These are phyloP conservation scores for Cryptoblepharus egeriae DNA, from an alignment of 2,797 vertebrate species.

Conservation along the genomic window DNA sequence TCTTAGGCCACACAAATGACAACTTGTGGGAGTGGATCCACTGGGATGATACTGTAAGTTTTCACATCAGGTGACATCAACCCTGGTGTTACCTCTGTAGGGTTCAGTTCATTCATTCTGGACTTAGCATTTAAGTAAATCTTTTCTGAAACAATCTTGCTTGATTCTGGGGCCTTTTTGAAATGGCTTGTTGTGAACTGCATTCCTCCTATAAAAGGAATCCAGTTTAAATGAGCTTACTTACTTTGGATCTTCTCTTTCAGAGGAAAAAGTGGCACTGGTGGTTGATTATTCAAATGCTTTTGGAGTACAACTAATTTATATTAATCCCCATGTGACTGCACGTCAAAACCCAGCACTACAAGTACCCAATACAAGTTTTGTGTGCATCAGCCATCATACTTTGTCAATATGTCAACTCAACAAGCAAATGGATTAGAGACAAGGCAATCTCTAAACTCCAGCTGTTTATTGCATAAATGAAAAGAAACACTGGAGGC, in stretches of 20 bases:
- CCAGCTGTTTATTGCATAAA: constrained; percentile 32
- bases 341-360: background rate
- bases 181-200: constrained; percentile 19
- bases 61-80: no score
- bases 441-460: background rate
- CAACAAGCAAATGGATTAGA: constrained; percentile 17
- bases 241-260: constrained; percentile 39
- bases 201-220: background rate
- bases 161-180: background rate
- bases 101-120: background rate
- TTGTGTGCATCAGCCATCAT: background rate
- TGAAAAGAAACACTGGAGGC: background rate
- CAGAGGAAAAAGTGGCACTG: constrained; percentile 20
- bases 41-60: no score
- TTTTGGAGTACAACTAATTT: constrained; percentile 8
- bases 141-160: background rate
- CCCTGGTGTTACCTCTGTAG: no score
- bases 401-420: constrained; percentile 27
- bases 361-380: background rate
- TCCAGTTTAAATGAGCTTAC: constrained; percentile 2
- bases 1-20: no score
- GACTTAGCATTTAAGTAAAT: background rate
- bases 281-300: constrained; percentile 45
- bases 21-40: no score
- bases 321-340: constrained; percentile 37